Evolutionary conservation across 2,797 vertebrate genomes (phyloP).

Genomic region (Borostomias antarcticus): DNA sequence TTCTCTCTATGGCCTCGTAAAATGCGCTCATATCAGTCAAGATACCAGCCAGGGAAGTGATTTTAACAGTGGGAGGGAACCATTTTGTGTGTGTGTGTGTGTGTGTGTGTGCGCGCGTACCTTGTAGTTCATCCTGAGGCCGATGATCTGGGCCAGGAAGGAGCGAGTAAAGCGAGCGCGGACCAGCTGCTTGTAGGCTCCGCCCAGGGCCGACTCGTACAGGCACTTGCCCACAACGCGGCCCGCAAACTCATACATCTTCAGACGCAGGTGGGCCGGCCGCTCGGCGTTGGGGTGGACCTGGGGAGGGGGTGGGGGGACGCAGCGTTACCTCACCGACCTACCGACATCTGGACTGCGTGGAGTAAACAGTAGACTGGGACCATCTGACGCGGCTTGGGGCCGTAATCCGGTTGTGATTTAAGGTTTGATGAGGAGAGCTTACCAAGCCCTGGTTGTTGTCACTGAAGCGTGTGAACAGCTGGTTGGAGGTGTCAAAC

Average conservation of each 20-base stretch:
- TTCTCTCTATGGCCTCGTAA: constrained; percentile 36
- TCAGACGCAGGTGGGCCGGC: constrained; percentile 85
- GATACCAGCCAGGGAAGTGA: constrained; percentile 33
- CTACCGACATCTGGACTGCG: background rate
- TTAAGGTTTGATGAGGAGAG: constrained; percentile 9
- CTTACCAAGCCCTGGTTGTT: constrained; percentile 95
- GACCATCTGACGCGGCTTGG: too few relatives aligned
- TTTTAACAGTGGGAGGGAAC: constrained; percentile 50
- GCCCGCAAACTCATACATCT: constrained; percentile 96
- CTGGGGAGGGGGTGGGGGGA: constrained; percentile 60
- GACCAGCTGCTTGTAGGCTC: constrained; percentile 94
- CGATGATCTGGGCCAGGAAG: constrained; percentile 98
- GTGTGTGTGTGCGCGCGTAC: constrained; percentile 65
- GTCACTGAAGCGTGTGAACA: constrained; percentile 96
- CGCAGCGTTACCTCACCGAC: background rate
- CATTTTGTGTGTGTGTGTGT: background rate
- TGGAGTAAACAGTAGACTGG: background rate
- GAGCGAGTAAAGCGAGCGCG: constrained; percentile 96
- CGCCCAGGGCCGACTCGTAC: constrained; percentile 95
- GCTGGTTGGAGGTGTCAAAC: constrained; percentile 93
- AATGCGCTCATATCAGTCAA: constrained; percentile 35
- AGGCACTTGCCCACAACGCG: constrained; percentile 96
- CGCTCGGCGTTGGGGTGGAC: constrained; percentile 96
- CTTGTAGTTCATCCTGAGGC: constrained; percentile 99
- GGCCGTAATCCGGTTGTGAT: too few relatives aligned